Conservation (phyloP, 2,888 invertebrate species). For the Scrobipalpa costella region DNA sequence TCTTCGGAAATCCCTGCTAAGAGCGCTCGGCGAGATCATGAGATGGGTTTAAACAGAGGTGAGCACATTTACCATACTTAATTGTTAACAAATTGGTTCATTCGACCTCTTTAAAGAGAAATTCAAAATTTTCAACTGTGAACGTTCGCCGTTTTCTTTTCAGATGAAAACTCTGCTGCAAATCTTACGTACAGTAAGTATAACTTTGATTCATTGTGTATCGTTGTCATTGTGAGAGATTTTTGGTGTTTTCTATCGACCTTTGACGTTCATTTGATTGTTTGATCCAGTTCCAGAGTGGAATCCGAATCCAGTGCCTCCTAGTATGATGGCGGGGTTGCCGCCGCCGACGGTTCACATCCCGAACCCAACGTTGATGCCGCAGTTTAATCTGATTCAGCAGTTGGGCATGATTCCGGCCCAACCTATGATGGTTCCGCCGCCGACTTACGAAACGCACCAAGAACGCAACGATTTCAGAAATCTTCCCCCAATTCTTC, state of each 20-base stretch:
- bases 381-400: slow-evolving; percentile 24
- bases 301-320: slow-evolving; percentile 35
- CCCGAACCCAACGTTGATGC: slow-evolving; percentile 23
- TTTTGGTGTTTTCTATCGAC: background rate
- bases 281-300: slow-evolving; percentile 57
- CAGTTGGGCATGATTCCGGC: slow-evolving; percentile 28
- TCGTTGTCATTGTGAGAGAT: background rate
- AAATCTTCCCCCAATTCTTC: background rate
- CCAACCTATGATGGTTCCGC: slow-evolving; percentile 38
- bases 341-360: slow-evolving; percentile 23
- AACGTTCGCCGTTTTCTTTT: slow-evolving; percentile 7
- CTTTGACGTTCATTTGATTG: slow-evolving; percentile 6
- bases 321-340: background rate
- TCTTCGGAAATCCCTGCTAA: slow-evolving; percentile 49
- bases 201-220: background rate
- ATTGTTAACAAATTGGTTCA: background rate
- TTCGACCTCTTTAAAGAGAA: background rate
- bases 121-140: background rate
- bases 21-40: slow-evolving; percentile 40
- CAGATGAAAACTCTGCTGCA: slow-evolving; percentile 5
- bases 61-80: slow-evolving; percentile 23
- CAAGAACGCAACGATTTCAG: background rate
- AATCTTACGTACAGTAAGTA: slow-evolving; percentile 7
- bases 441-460: slow-evolving; percentile 31
- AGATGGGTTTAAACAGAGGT: slow-evolving; percentile 43